phyloP scores from a whole-genome alignment of 2,797 vertebrate genomes.

The Protonibea diacanthus region DNA sequence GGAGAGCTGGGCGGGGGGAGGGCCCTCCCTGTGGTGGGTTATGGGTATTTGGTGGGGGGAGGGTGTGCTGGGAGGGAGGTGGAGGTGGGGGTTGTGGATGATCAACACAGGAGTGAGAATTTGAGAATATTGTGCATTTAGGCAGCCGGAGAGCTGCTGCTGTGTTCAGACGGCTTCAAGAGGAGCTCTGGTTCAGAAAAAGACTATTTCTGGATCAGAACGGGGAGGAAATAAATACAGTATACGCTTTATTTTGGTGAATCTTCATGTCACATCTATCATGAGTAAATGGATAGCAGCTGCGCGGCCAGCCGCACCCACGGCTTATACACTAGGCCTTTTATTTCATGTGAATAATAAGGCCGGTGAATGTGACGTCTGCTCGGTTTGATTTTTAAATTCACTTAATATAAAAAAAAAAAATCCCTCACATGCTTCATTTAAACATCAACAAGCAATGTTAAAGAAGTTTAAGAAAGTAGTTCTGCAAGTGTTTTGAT shows the following conservation, averaged over 20 bases:
- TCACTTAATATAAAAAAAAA: constrained; percentile 8
- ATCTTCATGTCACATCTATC: constrained; percentile 45
- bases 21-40: constrained; percentile 43
- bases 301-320: constrained; percentile 51
- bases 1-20: constrained; percentile 15
- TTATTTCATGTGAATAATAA: constrained; percentile 51
- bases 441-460: background rate
- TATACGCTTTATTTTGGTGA: constrained; percentile 49
- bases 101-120: constrained; percentile 67
- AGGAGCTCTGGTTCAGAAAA: background rate
- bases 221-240: constrained; percentile 13
- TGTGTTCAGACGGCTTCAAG: constrained; percentile 19
- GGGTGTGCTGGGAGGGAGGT: constrained; percentile 28
- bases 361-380: constrained; percentile 34
- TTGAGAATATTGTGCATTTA: constrained; percentile 67
- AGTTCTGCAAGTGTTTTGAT: background rate
- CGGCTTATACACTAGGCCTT: constrained; percentile 35
- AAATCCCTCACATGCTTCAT: background rate
- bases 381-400: constrained; percentile 20
- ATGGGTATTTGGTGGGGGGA: constrained; percentile 48
- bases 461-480: background rate
- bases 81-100: constrained; percentile 56
- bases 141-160: constrained; percentile 19
- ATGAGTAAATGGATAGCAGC: constrained; percentile 61
- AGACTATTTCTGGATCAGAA: constrained; percentile 3